Percentiles rank a stretch among this genome's conserved stretches.
These are phyloP conservation scores for Aspidiotus rigidus DNA, from an alignment of 2,888 invertebrate species.

Conservation along the genomic window DNA sequence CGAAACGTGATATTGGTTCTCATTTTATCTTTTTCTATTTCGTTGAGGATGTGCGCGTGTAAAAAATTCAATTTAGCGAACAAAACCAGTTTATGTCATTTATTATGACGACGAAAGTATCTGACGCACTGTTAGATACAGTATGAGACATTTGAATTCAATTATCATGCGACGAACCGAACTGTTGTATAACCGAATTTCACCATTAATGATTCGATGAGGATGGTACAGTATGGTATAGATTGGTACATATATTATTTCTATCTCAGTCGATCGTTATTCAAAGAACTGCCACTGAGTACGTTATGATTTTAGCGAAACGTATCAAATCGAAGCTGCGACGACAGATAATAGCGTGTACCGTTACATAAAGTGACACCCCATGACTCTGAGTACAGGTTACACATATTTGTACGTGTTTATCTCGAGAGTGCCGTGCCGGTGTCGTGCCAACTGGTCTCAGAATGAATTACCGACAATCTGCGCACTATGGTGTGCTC, in stretches of 20 bases:
- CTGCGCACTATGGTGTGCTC: slow-evolving; percentile 5
- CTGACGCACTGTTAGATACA: neutral
- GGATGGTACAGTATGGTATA: neutral
- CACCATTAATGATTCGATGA: neutral
- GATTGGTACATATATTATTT: neutral
- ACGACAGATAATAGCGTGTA: slow-evolving; percentile 16
- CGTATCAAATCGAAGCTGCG: slow-evolving; percentile 20
- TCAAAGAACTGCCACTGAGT: slow-evolving; percentile 31
- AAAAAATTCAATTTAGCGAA: neutral
- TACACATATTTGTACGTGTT: slow-evolving; percentile 8
- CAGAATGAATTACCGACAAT: slow-evolving; percentile 16
- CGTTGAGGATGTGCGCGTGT: neutral
- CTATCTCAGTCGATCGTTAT: neutral
- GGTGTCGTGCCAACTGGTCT: slow-evolving; percentile 7
- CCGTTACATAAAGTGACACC: slow-evolving; percentile 28
- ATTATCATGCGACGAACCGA: neutral
- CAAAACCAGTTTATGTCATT: slow-evolving; percentile 4
- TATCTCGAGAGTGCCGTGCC: neutral
- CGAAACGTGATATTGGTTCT: too few species aligned
- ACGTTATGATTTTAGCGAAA: slow-evolving; percentile 30
- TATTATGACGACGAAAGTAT: slow-evolving; percentile 1
- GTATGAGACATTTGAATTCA: neutral
- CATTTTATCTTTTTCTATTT: too few species aligned
- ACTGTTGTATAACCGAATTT: slow-evolving; percentile 1
- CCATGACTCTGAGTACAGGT: neutral